These are phyloP conservation scores for Cryptocephalus moraei DNA, from an alignment of 2,888 invertebrate species.

Conservation along the genomic window DNA sequence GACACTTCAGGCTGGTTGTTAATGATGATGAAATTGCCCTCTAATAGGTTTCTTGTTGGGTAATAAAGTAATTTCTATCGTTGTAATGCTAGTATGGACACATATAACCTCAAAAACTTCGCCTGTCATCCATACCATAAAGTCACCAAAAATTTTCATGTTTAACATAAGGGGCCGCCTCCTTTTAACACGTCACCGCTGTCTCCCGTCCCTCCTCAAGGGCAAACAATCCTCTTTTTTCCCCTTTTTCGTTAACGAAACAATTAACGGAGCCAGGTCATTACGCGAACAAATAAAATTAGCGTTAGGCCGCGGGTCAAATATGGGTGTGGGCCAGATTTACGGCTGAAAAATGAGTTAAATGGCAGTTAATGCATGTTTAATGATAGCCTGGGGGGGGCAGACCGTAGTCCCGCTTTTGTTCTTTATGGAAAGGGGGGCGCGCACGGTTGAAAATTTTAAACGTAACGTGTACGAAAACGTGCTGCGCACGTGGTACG, in stretches of 20 bases:
- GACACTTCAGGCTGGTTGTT: no score
- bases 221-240: not conserved
- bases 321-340: conserved; percentile 25
- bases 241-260: conserved; percentile 2
- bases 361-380: conserved; percentile 31
- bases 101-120: no score
- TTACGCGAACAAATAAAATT: conserved; percentile 12
- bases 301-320: conserved; percentile 11
- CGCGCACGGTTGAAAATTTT: not conserved
- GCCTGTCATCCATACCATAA: no score
- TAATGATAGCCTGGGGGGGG: conserved; percentile 30
- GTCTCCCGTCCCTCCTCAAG: no score
- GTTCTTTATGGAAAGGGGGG: conserved; percentile 26
- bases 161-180: not conserved
- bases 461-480: no score
- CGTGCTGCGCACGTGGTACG: conserved; percentile 9
- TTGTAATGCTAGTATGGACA: no score
- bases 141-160: no score
- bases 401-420: conserved; percentile 26
- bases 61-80: no score
- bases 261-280: conserved; percentile 7
- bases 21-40: no score
- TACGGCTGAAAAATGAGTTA: conserved; percentile 24
- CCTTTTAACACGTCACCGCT: no score
- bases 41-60: no score